Percentiles rank a stretch among this genome's conserved stretches.
phyloP scores from a whole-genome alignment of 2,888 invertebrate species.

The Heliconius ethilla region DNA sequence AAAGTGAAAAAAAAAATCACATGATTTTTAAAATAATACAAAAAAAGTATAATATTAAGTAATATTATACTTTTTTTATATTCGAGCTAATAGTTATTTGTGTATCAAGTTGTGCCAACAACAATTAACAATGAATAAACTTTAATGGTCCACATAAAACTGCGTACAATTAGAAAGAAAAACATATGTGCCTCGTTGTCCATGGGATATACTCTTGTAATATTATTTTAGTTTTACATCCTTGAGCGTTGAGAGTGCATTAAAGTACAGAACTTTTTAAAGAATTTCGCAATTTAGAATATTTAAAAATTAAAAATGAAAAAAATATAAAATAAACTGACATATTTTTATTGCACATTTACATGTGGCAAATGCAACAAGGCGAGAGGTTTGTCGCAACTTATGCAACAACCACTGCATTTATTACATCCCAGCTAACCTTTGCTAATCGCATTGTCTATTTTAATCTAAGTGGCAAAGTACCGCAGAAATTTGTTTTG shows the following conservation, averaged over 20 bases:
- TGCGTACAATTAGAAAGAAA: background rate
- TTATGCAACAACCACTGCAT: constrained; percentile 68
- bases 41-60: too few relatives aligned
- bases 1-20: too few relatives aligned
- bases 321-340: background rate
- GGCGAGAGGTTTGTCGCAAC: constrained; percentile 56
- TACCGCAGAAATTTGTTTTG: constrained; percentile 22
- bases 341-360: constrained; percentile 34
- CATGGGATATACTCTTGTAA: too few relatives aligned
- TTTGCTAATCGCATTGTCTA: constrained; percentile 61
- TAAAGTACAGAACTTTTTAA: background rate
- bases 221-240: too few relatives aligned
- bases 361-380: constrained; percentile 51
- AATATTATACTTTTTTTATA: too few relatives aligned
- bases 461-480: constrained; percentile 61
- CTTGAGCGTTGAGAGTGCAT: too few relatives aligned
- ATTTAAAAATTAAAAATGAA: background rate
- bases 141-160: background rate
- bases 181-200: background rate
- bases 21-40: too few relatives aligned
- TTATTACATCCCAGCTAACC: constrained; percentile 71
- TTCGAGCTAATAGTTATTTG: background rate
- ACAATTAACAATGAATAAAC: background rate
- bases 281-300: background rate
- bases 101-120: background rate